These are phyloP conservation scores for Trachops cirrhosus DNA, from an alignment of 2,797 vertebrate genomes.

Conservation along the genomic window DNA sequence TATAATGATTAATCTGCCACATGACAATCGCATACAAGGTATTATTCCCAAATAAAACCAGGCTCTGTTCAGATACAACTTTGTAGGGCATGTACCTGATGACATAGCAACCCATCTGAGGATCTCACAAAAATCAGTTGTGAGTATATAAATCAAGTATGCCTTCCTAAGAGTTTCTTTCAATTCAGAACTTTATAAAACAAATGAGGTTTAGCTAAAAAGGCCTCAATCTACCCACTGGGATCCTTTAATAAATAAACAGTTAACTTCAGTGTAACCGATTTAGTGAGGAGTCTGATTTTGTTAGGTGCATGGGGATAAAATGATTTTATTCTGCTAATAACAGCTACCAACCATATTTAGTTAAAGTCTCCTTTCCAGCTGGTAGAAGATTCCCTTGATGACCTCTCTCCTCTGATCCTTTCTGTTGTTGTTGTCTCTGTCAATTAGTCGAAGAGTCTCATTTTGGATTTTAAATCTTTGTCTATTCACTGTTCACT, in stretches of 20 bases:
- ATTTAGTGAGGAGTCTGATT: constrained; percentile 18
- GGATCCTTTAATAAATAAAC: not conserved
- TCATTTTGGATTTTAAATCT: not conserved
- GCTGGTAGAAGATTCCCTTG: not conserved
- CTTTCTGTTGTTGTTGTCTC: not conserved
- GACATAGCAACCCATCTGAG: not conserved
- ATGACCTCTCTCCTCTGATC: not conserved
- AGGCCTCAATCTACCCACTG: not conserved
- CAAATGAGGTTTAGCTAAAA: not conserved
- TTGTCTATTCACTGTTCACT: not conserved
- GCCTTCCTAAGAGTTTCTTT: not conserved
- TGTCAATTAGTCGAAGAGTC: not conserved
- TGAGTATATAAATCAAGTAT: not conserved
- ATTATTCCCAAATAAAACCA: not conserved
- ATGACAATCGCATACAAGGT: not conserved
- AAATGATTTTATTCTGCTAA: constrained; percentile 20
- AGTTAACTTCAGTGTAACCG: not conserved
- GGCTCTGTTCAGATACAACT: not conserved
- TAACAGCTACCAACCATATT: not conserved
- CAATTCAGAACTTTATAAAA: not conserved
- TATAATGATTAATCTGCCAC: not conserved
- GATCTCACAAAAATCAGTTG: not conserved
- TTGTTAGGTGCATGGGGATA: constrained; percentile 7
- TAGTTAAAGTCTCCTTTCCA: not conserved
- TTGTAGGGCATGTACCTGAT: not conserved